phyloP scores from a whole-genome alignment of 2,888 invertebrate species.

The Meghimatium bilineatum region DNA sequence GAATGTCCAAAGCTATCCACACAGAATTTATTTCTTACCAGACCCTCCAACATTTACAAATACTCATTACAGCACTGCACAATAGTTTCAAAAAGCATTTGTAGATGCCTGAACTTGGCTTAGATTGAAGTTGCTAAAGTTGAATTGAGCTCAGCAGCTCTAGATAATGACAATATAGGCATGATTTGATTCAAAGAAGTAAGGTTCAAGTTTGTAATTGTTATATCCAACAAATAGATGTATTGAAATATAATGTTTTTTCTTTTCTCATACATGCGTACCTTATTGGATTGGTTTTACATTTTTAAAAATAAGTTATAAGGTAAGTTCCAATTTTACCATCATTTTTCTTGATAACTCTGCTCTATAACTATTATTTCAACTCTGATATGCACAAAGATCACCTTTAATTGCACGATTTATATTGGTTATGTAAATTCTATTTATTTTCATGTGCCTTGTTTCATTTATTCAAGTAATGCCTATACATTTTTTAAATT shows the following conservation, averaged over 20 bases:
- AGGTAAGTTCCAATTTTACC: constrained; percentile 19
- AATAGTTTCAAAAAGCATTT: too few relatives aligned
- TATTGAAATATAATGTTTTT: background rate
- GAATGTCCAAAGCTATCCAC: too few relatives aligned
- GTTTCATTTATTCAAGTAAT: background rate
- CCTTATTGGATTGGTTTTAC: constrained; percentile 3
- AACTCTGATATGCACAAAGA: background rate
- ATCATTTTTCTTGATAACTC: background rate
- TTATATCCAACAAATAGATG: background rate
- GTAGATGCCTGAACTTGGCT: too few relatives aligned
- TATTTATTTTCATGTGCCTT: background rate
- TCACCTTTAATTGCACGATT: background rate
- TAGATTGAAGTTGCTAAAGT: too few relatives aligned
- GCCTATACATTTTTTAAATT: too few relatives aligned
- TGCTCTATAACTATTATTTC: background rate
- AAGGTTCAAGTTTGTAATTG: background rate
- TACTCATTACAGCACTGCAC: too few relatives aligned
- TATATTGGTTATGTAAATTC: background rate
- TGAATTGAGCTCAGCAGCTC: too few relatives aligned
- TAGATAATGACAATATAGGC: too few relatives aligned
- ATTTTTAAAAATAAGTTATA: background rate
- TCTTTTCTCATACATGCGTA: background rate
- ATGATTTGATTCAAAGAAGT: too few relatives aligned
- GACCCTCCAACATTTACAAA: too few relatives aligned
- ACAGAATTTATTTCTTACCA: too few relatives aligned